These are phyloP conservation scores for Dorcus parallelipipedus DNA, from an alignment of 2,888 invertebrate genomes.

Conservation along the genomic window DNA sequence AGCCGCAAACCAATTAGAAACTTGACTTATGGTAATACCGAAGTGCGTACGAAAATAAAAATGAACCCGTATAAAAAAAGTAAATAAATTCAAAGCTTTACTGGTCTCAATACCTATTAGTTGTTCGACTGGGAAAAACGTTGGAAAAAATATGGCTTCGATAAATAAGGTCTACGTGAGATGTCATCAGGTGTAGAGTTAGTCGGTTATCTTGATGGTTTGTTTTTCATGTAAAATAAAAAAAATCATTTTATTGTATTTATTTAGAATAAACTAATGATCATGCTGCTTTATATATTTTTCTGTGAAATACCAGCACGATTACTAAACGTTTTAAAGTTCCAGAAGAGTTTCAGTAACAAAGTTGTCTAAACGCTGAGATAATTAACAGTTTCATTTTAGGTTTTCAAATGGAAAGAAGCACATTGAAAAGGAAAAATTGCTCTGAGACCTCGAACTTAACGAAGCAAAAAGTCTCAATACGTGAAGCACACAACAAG, in stretches of 20 bases:
- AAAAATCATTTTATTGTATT: constrained; percentile 4
- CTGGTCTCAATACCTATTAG: constrained; percentile 7
- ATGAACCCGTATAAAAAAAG: constrained; percentile 2
- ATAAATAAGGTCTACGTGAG: background rate
- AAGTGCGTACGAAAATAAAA: constrained; percentile 5
- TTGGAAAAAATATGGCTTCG: constrained; percentile 1
- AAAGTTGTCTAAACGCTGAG: too few relatives aligned
- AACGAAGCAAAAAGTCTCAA: background rate
- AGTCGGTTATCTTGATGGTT: background rate
- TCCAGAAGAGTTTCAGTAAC: too few relatives aligned
- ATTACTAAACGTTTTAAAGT: too few relatives aligned
- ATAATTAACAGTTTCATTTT: too few relatives aligned
- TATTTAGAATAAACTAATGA: constrained; percentile 11
- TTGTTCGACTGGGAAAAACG: constrained; percentile 6
- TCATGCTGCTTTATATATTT: background rate
- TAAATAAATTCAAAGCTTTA: constrained; percentile 15
- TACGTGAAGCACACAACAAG: too few relatives aligned
- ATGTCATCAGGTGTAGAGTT: background rate
- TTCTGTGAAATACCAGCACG: too few relatives aligned
- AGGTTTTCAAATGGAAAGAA: too few relatives aligned
- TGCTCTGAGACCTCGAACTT: background rate
- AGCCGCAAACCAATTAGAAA: constrained; percentile 10
- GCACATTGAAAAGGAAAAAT: too few relatives aligned
- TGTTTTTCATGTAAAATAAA: background rate
- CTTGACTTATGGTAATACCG: constrained; percentile 21